Percentiles rank a stretch among this genome's conserved stretches.
Evolutionary conservation across 2,113 vertebrate genomes (phyloP).

Genomic region (Aix galericulata): DNA sequence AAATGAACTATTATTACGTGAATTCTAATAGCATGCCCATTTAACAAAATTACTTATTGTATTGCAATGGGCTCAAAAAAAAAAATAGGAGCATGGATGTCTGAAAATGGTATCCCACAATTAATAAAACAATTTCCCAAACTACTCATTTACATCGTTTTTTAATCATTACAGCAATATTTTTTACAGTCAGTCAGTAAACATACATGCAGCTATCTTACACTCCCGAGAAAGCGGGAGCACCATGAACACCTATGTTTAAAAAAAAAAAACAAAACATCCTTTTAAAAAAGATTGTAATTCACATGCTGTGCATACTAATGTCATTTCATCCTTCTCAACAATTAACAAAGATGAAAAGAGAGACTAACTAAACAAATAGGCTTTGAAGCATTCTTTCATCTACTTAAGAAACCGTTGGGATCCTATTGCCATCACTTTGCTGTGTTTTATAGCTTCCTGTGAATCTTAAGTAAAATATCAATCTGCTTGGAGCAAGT

Average conservation of each 20-base stretch:
- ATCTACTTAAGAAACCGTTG: slow-evolving; percentile 50
- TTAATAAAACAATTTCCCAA: neutral
- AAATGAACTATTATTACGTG: neutral
- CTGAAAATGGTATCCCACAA: neutral
- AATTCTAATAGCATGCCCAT: neutral
- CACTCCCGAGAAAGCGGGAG: neutral
- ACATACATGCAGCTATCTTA: neutral
- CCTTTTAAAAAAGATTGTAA: slow-evolving; percentile 13
- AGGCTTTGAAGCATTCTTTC: slow-evolving; percentile 68
- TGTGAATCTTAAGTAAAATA: slow-evolving; percentile 9
- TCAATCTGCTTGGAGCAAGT: slow-evolving; percentile 35
- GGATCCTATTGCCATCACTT: slow-evolving; percentile 27
- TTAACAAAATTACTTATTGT: neutral
- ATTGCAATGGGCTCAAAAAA: neutral
- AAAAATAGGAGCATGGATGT: neutral
- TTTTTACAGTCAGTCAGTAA: neutral
- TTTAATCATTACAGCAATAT: neutral
- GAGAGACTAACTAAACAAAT: slow-evolving; percentile 57
- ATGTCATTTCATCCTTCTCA: slow-evolving; percentile 31
- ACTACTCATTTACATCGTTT: neutral
- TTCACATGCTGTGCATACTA: slow-evolving; percentile 17
- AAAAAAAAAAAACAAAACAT: neutral
- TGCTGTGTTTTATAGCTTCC: slow-evolving; percentile 54
- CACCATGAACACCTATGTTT: slow-evolving; percentile 16
- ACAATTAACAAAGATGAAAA: slow-evolving; percentile 69